Percentiles rank a stretch among this genome's conserved stretches.
These are phyloP conservation scores for Megathymus violae DNA, from an alignment of 1,140 invertebrate genomes.

Conservation along the genomic window DNA sequence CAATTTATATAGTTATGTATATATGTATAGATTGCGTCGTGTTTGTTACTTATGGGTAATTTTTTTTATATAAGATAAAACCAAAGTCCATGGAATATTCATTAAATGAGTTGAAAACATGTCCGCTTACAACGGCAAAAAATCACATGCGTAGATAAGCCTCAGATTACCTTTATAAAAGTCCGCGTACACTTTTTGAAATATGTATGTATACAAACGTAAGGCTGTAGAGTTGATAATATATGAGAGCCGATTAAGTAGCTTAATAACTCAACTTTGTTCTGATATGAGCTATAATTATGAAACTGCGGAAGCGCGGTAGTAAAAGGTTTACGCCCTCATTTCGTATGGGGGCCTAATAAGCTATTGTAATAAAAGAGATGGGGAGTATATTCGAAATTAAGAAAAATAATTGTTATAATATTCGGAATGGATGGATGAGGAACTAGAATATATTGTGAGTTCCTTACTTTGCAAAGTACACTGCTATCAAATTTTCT, in stretches of 20 bases:
- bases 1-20: no score
- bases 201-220: conserved; percentile 21
- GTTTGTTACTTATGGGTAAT: no score
- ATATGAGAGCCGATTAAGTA: conserved; percentile 39
- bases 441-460: no score
- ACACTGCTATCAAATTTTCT: no score
- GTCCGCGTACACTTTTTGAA: conserved; percentile 9
- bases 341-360: conserved; percentile 25
- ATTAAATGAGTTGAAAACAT: not conserved
- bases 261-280: conserved; percentile 48
- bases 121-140: not conserved
- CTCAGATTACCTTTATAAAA: conserved; percentile 13
- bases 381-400: conserved; percentile 40
- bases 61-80: not conserved
- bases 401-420: conserved; percentile 41
- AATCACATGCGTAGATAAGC: conserved; percentile 17
- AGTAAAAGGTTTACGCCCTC: conserved; percentile 38
- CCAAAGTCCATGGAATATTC: not conserved
- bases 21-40: no score
- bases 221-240: conserved; percentile 30
- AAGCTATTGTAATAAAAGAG: conserved; percentile 12
- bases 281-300: conserved; percentile 46
- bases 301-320: conserved; percentile 40
- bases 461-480: no score
- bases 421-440: no score